Base-by-base conservation (phyloP, 2,113 vertebrate genomes). In the Sisor rabdophorus region DNA sequence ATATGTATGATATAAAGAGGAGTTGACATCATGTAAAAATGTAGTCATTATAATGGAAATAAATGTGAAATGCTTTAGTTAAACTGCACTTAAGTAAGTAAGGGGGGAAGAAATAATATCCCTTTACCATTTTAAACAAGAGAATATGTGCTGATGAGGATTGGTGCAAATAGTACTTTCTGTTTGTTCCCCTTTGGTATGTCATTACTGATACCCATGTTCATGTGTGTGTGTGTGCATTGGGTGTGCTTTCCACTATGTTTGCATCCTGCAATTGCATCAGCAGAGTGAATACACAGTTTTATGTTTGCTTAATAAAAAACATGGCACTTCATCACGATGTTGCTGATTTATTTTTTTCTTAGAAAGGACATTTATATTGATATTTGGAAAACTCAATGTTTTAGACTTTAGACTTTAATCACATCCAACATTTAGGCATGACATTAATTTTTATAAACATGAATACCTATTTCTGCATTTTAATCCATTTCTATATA, bases 271-370 rank as follows among this genome's bases (percentile, higher is more conserved):
- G 7, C 32, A 36, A 36, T 7, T 36, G 32, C 65, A 20, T 22
- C 47, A 69, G 47, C 52, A 68, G 32, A 36, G 32, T 48, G 63
- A 63, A 58, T 28, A 17, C 47, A 76, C 30, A 47, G 22, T 13
- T 26, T 71, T 47, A 56, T 61, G 76, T 69, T 61, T 59, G 30
- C 61, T 36, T 26, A 77, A 71, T 77, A 71, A 77, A 76, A 61
- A 44, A 56, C 61, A 44, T 56, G 32, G 36, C 76, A 71, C 64
- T 77, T 20, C 36, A 77, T 60, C 26, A 26, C 11, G 24, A 65
- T 52, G n/a, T 52, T 24, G 19, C 40, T 47, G 48, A n/a, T 40
- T 24, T 19, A 0, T 11, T 69, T 69, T 11, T 20, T 9, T 69
- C 4, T 69, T 10, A 20, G 16, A 52, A 48, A 19, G 10, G 13